Evolutionary conservation across 2,888 invertebrate genomes (phyloP), one percentile per base, ranked within the genome.

Genomic region (Euclidia mi): DNA sequence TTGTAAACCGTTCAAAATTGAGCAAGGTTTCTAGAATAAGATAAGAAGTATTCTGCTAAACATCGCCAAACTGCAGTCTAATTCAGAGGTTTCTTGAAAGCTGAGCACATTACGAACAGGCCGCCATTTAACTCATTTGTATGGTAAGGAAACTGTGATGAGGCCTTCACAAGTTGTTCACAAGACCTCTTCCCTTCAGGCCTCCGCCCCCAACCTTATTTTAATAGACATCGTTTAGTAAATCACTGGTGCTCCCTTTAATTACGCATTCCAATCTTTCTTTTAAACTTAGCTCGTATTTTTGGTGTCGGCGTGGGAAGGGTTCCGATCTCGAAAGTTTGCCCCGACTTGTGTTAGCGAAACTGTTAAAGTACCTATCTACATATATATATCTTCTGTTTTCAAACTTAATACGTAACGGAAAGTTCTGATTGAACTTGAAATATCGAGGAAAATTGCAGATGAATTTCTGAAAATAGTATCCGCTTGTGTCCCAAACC

Each of bases 221-320:
- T 79, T 87, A 85, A 87, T 87, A 81, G 85, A 76, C 79, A 76
- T 83, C 87, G 79, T 88, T 88, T 81, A 75, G 72, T 82, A 84
- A 88, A 88, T 87, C 80, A 78, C 82, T 76, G 69, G 73, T 81
- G 79, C 81, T 87, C 81, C 70, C 81, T 84, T 87, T 88, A 88
- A 88, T 88, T 87, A 82, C 85, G 79, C 78, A 81, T 79, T 83
- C 82, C 78, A 77, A 85, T 82, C 84, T 84, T 83, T 79, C 77
- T 69, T 76, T 65, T 59, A 76, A 72, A 72, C 56, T 72, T 68
- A 2, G 32, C 59, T 62, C 61, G 71, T 67, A 75, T 71, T 64
- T 58, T 64, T 37, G 50, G 43, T 37, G 32, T 41, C 34, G 55
- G 71, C 56, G 68, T 66, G 63, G 71, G 31, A 66, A 59, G 66